Evolutionary conservation across 2,797 vertebrate species (phyloP).

Genomic region (Vipera latastei): DNA sequence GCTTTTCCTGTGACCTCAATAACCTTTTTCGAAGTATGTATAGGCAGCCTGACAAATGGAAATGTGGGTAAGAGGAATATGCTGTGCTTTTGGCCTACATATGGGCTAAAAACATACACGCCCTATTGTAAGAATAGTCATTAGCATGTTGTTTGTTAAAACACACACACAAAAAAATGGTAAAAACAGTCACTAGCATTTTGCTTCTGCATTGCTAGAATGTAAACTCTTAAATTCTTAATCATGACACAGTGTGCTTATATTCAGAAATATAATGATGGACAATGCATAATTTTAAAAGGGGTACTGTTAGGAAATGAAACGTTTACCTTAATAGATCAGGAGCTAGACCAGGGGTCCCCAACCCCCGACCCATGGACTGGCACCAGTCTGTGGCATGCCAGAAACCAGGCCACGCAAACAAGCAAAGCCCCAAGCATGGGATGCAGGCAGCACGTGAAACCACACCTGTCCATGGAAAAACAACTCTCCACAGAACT

Average conservation of each 20-base stretch:
- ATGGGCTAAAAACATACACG: neutral
- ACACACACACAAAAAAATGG: neutral
- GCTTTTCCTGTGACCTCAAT: conserved; percentile 26
- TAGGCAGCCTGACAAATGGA: conserved; percentile 14
- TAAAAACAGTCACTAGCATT: conserved; percentile 26
- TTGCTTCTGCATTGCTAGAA: conserved; percentile 10
- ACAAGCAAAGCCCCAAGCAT: neutral
- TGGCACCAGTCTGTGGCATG: neutral
- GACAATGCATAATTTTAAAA: neutral
- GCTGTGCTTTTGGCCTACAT: conserved; percentile 32
- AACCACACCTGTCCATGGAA: neutral
- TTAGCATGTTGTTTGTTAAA: conserved; percentile 8
- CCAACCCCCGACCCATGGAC: fast-evolving
- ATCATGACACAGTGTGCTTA: neutral
- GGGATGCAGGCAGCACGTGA: neutral
- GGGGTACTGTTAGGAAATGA: neutral
- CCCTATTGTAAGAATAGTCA: conserved; percentile 8
- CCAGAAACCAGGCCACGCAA: neutral
- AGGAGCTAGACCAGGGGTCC: neutral
- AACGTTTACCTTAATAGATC: neutral
- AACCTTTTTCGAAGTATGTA: conserved; percentile 4
- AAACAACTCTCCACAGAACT: neutral
- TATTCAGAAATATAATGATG: neutral
- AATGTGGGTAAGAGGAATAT: neutral
- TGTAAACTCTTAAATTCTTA: neutral